These are phyloP conservation scores for Neosalanx taihuensis DNA, from an alignment of 2,797 vertebrate genomes.

Conservation along the genomic window DNA sequence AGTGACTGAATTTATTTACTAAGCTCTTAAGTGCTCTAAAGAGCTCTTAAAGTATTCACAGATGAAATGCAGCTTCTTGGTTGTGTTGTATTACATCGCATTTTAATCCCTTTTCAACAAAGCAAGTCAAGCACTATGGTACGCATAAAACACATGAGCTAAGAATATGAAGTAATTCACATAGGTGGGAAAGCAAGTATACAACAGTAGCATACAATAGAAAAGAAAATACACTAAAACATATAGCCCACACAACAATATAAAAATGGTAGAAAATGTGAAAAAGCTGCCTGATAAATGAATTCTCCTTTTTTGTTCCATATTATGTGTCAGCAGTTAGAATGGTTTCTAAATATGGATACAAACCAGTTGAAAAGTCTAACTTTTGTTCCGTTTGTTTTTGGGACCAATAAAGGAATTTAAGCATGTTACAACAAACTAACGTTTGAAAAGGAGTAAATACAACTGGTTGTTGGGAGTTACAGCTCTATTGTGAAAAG, in stretches of 20 bases:
- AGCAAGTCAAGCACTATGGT: constrained; percentile 68
- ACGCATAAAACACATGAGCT: constrained; percentile 66
- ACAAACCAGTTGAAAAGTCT: constrained; percentile 45
- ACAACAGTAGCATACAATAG: constrained; percentile 52
- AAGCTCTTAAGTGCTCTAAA: not conserved
- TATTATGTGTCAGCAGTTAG: constrained; percentile 50
- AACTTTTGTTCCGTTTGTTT: constrained; percentile 33
- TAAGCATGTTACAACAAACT: constrained; percentile 9
- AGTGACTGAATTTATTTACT: constrained; percentile 23
- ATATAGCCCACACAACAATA: constrained; percentile 55
- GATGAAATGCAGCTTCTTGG: constrained; percentile 45
- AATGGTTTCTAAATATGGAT: constrained; percentile 42
- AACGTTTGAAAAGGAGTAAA: not conserved
- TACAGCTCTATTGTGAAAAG: constrained; percentile 20
- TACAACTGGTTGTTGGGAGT: constrained; percentile 18
- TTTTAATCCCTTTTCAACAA: constrained; percentile 69
- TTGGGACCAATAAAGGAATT: constrained; percentile 44
- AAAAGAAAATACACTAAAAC: constrained; percentile 48
- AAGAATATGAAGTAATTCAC: constrained; percentile 60
- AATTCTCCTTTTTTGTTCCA: constrained; percentile 47
- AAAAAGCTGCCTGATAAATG: constrained; percentile 53
- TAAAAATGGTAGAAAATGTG: constrained; percentile 54
- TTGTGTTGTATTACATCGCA: constrained; percentile 57
- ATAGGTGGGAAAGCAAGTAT: constrained; percentile 40
- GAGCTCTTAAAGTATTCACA: constrained; percentile 23